Conservation (phyloP, 2,888 invertebrate genomes). For the Yponomeuta evonymella region DNA sequence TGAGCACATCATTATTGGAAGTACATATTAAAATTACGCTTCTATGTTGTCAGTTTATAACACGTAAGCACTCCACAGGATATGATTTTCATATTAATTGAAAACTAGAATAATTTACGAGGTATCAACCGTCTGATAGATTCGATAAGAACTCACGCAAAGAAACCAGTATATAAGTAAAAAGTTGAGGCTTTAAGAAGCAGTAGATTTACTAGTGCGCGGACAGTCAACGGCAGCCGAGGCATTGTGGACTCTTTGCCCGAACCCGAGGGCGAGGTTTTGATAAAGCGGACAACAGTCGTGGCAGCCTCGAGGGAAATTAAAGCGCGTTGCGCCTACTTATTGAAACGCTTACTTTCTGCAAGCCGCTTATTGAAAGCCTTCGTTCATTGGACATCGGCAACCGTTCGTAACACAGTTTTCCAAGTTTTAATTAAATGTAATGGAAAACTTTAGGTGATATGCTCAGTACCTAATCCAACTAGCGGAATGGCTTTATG, state of each 20-base stretch:
- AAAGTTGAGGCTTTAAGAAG: too few species aligned
- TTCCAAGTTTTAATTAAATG: neutral
- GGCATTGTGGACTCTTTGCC: too few species aligned
- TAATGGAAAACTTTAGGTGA: neutral
- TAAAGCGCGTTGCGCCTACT: neutral
- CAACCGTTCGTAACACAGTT: neutral
- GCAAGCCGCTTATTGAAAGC: neutral
- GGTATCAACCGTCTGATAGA: too few species aligned
- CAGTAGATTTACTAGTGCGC: too few species aligned
- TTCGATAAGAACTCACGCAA: too few species aligned
- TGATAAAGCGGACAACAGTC: neutral
- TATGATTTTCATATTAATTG: neutral
- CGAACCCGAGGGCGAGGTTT: too few species aligned
- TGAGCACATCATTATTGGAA: too few species aligned
- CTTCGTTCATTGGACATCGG: neutral
- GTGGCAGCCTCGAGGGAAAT: neutral
- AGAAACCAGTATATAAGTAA: too few species aligned
- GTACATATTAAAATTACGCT: too few species aligned
- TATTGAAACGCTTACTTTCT: slow-evolving; percentile 3
- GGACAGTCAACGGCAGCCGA: too few species aligned
- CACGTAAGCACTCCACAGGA: neutral
- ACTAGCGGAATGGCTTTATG: too few species aligned
- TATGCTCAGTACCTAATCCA: neutral
- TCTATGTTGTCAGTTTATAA: too few species aligned
- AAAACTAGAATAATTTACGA: neutral